A percentile compares a stretch with the other conserved stretches of the same genome.
phyloP scores from a whole-genome alignment of 2,888 invertebrate genomes.

The Cryptosula pallasiana region DNA sequence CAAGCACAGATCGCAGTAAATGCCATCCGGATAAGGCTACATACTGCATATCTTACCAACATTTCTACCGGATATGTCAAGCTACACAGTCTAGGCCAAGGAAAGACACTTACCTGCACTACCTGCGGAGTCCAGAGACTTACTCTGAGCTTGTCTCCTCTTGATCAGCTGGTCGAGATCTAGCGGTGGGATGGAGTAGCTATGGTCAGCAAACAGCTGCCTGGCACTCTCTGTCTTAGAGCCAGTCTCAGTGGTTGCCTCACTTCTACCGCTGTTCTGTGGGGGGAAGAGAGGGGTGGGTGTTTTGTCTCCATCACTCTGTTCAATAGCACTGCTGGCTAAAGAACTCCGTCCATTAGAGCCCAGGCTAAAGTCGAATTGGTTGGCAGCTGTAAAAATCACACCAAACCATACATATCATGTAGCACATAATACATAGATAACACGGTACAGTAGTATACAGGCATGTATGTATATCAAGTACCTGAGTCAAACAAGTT shows the following conservation, averaged over 20 bases:
- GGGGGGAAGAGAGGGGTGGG: not conserved
- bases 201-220: not conserved
- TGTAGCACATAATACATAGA: too few relatives aligned
- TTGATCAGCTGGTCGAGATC: conserved; percentile 7
- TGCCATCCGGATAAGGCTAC: too few relatives aligned
- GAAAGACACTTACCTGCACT: too few relatives aligned
- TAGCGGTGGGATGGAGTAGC: conserved; percentile 15
- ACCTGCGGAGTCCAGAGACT: conserved; percentile 10
- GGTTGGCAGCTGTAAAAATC: too few relatives aligned
- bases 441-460: too few relatives aligned
- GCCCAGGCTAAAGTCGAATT: too few relatives aligned
- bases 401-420: too few relatives aligned
- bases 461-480: not conserved
- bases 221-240: not conserved
- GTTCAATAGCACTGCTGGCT: not conserved
- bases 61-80: too few relatives aligned
- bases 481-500: not conserved
- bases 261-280: conserved; percentile 9
- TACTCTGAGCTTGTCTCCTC: conserved; percentile 8
- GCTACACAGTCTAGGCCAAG: too few relatives aligned
- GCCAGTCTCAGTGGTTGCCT: not conserved
- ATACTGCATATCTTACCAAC: too few relatives aligned
- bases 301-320: not conserved
- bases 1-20: too few relatives aligned
- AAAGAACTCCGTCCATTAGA: not conserved